These are phyloP conservation scores for Chondrilla cf. caribensis DNA, from an alignment of 37 sponge, comb jelly and placozoan genomes.

Conservation along the genomic window DNA sequence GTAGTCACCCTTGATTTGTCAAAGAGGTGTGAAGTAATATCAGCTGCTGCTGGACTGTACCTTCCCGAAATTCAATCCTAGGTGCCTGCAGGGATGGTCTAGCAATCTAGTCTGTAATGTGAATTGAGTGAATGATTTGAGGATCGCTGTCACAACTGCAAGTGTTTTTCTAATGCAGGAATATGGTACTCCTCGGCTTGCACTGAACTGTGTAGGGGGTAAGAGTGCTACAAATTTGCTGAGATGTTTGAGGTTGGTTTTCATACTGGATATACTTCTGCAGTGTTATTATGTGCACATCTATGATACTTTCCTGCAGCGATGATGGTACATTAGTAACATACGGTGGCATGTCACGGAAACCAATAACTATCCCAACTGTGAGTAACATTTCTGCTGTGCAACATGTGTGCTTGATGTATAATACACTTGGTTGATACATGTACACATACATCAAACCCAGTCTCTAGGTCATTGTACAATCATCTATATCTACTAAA, in stretches of 20 bases:
- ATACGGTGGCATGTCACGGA: conserved; percentile 88
- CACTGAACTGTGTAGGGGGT: conserved; percentile 85
- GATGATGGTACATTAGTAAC: conserved; percentile 67
- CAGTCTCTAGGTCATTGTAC: too few species aligned
- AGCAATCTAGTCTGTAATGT: too few species aligned
- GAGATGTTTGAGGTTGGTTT: conserved; percentile 39
- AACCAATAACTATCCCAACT: conserved; percentile 70
- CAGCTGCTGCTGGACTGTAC: too few species aligned
- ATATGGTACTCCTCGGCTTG: conserved; percentile 51
- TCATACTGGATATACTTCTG: neutral
- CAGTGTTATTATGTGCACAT: neutral
- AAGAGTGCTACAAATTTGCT: conserved; percentile 62
- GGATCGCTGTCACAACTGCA: too few species aligned
- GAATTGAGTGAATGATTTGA: too few species aligned
- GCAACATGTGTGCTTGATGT: too few species aligned
- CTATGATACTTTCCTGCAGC: conserved; percentile 24
- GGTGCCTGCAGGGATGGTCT: too few species aligned
- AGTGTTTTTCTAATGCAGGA: conserved; percentile 22
- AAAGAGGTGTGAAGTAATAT: too few species aligned
- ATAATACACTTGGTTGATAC: too few species aligned
- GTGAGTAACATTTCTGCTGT: conserved; percentile 38
- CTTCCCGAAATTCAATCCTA: too few species aligned
- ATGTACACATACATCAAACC: too few species aligned
- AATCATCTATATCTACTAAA: neutral
- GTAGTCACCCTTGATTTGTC: too few species aligned